Evolutionary conservation across 2,888 invertebrate genomes (phyloP).

Genomic region (Strigamia transsilvanica): DNA sequence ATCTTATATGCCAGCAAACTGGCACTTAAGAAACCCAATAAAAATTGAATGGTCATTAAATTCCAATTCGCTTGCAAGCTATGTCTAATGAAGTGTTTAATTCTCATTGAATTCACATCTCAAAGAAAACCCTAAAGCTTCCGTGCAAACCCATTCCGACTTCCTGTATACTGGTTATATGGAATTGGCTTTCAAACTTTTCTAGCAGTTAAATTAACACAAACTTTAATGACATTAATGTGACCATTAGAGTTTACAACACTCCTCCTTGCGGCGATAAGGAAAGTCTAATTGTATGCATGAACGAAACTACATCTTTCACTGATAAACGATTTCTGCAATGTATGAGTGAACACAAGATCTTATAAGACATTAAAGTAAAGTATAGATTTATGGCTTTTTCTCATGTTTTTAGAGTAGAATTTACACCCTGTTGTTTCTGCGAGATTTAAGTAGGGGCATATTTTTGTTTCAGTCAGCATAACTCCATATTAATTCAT

Average conservation of each 20-base stretch:
- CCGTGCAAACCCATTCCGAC: too few species aligned
- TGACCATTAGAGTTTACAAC: slow-evolving; percentile 14
- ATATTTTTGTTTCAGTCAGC: too few species aligned
- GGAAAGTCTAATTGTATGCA: slow-evolving; percentile 32
- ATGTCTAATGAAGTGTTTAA: too few species aligned
- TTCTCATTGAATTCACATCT: too few species aligned
- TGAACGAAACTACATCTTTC: neutral
- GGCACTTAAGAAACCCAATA: too few species aligned
- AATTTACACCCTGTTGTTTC: neutral
- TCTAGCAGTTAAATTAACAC: neutral
- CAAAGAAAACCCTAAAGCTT: too few species aligned
- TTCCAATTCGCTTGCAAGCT: too few species aligned
- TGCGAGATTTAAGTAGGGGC: too few species aligned
- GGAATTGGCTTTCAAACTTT: neutral
- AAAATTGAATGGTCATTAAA: too few species aligned
- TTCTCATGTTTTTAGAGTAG: neutral
- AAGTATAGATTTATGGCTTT: neutral
- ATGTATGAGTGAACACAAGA: neutral
- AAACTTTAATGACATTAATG: slow-evolving; percentile 39
- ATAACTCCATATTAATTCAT: too few species aligned
- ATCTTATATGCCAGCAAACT: too few species aligned
- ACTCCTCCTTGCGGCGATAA: slow-evolving; percentile 18
- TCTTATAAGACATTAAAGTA: neutral
- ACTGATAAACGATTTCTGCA: slow-evolving; percentile 33
- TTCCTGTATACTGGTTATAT: too few species aligned